Evolutionary conservation across 2,888 invertebrate species (phyloP).

Genomic region (Cataglyphis albicans): DNA sequence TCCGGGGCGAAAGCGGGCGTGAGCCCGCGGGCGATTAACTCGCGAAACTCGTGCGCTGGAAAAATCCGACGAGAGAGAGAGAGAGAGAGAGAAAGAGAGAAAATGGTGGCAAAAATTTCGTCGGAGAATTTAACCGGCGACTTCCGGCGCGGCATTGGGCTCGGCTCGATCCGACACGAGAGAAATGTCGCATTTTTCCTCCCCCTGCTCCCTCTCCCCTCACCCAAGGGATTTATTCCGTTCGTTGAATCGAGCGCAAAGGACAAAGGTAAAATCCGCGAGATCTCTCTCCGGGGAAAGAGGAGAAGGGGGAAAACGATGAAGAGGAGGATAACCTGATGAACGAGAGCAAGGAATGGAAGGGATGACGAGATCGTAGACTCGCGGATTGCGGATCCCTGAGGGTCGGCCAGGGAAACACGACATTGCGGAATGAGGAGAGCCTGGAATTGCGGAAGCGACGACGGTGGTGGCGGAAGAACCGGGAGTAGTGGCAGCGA

Average conservation of each 20-base stretch:
- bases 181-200: constrained; percentile 60
- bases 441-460: constrained; percentile 34
- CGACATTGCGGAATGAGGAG: constrained; percentile 31
- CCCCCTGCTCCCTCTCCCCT: not conserved
- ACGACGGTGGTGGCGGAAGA: constrained; percentile 38
- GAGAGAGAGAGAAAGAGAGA: not conserved
- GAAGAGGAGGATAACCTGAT: constrained; percentile 41
- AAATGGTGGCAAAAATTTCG: constrained; percentile 48
- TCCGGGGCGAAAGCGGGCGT: constrained; percentile 29
- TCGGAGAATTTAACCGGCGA: constrained; percentile 44
- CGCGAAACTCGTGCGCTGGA: constrained; percentile 52
- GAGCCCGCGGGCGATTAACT: constrained; percentile 52
- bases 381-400: constrained; percentile 70
- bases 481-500: constrained; percentile 65
- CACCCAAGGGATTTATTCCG: constrained; percentile 58
- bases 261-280: constrained; percentile 71
- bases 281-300: constrained; percentile 58
- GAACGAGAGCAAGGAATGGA: constrained; percentile 1
- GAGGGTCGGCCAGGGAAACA: constrained; percentile 47
- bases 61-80: constrained; percentile 35
- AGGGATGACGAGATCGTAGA: constrained; percentile 73
- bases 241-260: constrained; percentile 59
- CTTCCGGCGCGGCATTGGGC: constrained; percentile 35
- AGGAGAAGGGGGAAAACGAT: constrained; percentile 36
- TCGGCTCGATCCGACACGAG: constrained; percentile 20